Percentiles rank a stretch among this genome's conserved stretches.
Conservation (phyloP, 2,113 vertebrate genomes). For the Embiotoca jacksoni region DNA sequence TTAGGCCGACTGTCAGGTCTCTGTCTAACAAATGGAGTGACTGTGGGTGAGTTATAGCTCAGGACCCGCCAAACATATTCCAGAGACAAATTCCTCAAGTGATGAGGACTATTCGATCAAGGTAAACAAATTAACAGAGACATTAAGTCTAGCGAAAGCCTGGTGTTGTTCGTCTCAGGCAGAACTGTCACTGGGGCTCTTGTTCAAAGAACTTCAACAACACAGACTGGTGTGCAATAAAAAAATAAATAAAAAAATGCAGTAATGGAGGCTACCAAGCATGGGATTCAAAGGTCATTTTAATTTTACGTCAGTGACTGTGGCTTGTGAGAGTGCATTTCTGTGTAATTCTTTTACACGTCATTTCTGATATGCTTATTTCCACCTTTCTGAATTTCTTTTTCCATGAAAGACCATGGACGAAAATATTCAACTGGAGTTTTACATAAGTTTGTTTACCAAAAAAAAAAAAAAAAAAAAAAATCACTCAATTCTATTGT, state of each 20-base stretch:
- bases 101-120: constrained; percentile 66
- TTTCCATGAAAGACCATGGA: neutral
- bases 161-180: constrained; percentile 35
- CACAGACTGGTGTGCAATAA: neutral
- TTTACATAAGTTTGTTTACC: neutral
- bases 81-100: constrained; percentile 62
- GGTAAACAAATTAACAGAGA: constrained; percentile 73
- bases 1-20: constrained; percentile 73
- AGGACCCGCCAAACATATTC: constrained; percentile 47
- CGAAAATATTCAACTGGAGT: constrained; percentile 1
- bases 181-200: constrained; percentile 19
- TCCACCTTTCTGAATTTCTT: neutral
- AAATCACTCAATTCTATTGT: neutral
- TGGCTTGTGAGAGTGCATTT: constrained; percentile 14
- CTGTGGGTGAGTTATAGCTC: constrained; percentile 57
- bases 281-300: constrained; percentile 6
- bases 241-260: neutral
- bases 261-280: neutral
- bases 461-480: neutral
- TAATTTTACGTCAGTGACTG: neutral
- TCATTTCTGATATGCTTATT: constrained; percentile 9
- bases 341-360: constrained; percentile 4
- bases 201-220: constrained; percentile 25
- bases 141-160: constrained; percentile 36
- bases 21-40: constrained; percentile 70